Conservation (phyloP, 2,888 invertebrate species). For the Tetramorium bicarinatum region DNA sequence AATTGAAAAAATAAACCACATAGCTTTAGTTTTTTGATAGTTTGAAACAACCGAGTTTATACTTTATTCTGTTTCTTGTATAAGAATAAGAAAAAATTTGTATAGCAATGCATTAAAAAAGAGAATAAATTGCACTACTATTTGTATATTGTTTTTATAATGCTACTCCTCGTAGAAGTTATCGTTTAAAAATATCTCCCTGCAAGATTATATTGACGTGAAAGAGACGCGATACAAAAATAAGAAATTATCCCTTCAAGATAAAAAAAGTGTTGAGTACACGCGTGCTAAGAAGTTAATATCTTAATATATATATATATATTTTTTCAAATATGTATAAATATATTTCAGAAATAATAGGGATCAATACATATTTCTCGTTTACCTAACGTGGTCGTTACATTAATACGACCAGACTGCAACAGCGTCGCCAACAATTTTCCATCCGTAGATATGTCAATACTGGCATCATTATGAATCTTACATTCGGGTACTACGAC, state of each 20-base stretch:
- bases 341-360: background rate
- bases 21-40: background rate
- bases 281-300: background rate
- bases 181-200: slow-evolving; percentile 13
- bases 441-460: slow-evolving; percentile 94
- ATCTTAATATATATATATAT: background rate
- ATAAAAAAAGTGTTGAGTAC: slow-evolving; percentile 3
- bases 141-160: slow-evolving; percentile 9
- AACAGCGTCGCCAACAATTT: slow-evolving; percentile 92
- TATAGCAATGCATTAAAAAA: background rate
- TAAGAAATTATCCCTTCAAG: slow-evolving; percentile 12
- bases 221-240: slow-evolving; percentile 25
- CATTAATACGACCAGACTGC: slow-evolving; percentile 90
- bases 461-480: slow-evolving; percentile 95
- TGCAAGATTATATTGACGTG: slow-evolving; percentile 4
- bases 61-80: background rate
- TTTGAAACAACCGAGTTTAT: background rate
- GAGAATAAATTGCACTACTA: background rate
- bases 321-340: background rate
- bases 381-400: slow-evolving; percentile 91
- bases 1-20: background rate
- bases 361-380: background rate
- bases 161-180: background rate
- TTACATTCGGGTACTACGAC: slow-evolving; percentile 93
- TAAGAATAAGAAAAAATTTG: background rate